Percentiles rank a stretch among this genome's conserved stretches.
phyloP scores from a whole-genome alignment of 2,113 vertebrate genomes.

The Rafetus swinhoei region DNA sequence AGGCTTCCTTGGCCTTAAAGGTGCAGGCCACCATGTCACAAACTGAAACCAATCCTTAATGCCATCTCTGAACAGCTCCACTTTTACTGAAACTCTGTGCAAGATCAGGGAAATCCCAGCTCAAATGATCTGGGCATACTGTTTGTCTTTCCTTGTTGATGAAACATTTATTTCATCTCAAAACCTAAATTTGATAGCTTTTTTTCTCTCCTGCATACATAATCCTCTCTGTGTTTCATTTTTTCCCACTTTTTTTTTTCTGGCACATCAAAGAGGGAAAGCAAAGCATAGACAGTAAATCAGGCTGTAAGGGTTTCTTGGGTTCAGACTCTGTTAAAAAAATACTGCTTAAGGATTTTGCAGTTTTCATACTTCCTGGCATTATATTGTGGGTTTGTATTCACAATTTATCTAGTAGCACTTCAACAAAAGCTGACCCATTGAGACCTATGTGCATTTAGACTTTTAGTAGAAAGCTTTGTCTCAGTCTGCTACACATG shows the following conservation, averaged over 20 bases:
- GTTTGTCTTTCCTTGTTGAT: background rate
- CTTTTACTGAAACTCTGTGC: background rate
- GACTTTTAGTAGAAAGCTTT: background rate
- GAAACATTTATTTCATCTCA: slow-evolving; percentile 13
- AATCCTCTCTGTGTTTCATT: background rate
- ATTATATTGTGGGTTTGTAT: background rate
- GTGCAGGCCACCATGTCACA: background rate
- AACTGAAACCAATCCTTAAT: background rate
- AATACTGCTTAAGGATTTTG: background rate
- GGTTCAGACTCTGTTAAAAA: background rate
- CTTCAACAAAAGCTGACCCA: background rate
- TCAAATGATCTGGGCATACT: background rate
- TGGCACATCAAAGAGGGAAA: slow-evolving; percentile 11
- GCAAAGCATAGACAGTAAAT: background rate
- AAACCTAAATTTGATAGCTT: slow-evolving; percentile 26
- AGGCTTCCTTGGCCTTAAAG: background rate
- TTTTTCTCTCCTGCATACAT: background rate
- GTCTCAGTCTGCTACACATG: background rate
- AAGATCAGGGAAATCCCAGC: slow-evolving; percentile 4
- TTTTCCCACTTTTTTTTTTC: background rate
- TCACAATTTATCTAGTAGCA: rapidly evolving
- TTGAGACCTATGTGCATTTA: background rate
- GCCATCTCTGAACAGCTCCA: background rate
- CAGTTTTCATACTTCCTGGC: background rate
- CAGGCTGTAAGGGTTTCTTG: background rate